phyloP scores from a whole-genome alignment of 2,888 invertebrate species.

The Drosophila buzzatii region DNA sequence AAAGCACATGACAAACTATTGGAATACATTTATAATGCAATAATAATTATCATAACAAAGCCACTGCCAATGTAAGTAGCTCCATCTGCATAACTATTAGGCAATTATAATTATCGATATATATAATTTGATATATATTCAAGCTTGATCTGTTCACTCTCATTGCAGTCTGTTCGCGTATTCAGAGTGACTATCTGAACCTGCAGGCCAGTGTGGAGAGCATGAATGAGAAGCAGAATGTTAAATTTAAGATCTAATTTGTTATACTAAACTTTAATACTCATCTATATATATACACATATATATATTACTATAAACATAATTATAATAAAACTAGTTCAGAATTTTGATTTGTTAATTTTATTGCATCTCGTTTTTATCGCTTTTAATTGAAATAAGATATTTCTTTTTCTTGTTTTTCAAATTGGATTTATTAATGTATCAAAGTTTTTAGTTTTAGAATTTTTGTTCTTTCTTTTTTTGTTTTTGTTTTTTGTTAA shows the following conservation, averaged over 20 bases:
- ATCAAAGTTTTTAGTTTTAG: slow-evolving; percentile 58
- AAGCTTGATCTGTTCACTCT: slow-evolving; percentile 12
- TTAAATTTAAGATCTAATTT: slow-evolving; percentile 74
- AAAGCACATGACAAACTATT: slow-evolving; percentile 52
- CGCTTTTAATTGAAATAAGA: slow-evolving; percentile 34
- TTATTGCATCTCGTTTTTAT: slow-evolving; percentile 64
- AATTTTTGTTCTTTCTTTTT: slow-evolving; percentile 39
- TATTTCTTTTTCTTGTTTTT: slow-evolving; percentile 22
- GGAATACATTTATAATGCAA: slow-evolving; percentile 42
- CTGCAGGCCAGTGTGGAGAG: slow-evolving; percentile 81
- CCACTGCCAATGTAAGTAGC: slow-evolving; percentile 68
- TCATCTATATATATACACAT: background rate
- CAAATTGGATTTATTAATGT: slow-evolving; percentile 47
- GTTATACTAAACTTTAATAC: slow-evolving; percentile 38
- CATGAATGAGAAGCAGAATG: slow-evolving; percentile 77
- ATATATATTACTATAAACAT: slow-evolving; percentile 2
- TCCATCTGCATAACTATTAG: background rate
- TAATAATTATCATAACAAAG: slow-evolving; percentile 20
- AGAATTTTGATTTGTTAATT: slow-evolving; percentile 39
- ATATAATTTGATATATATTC: slow-evolving; percentile 4
- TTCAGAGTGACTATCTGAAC: slow-evolving; percentile 82
- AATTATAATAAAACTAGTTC: slow-evolving; percentile 29
- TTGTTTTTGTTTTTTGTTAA: slow-evolving; percentile 29
- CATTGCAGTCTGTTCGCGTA: slow-evolving; percentile 82
- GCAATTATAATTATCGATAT: background rate